These are phyloP conservation scores for Eurystomus gularis DNA, from an alignment of 2,113 vertebrate genomes.

Conservation along the genomic window DNA sequence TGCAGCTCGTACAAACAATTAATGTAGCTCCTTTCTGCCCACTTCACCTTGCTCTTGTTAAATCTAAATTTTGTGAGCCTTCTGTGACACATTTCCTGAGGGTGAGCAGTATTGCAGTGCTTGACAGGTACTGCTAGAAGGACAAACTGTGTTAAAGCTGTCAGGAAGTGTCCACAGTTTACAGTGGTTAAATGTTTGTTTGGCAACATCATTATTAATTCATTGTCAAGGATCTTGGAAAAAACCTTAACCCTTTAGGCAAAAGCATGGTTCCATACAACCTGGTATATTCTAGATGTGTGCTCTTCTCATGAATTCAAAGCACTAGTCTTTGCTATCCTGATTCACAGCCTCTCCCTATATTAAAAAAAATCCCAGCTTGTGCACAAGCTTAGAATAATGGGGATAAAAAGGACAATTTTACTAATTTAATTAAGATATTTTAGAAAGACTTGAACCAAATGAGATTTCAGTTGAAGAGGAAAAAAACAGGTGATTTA, in stretches of 20 bases:
- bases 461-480: neutral
- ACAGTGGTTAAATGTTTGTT: neutral
- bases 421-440: neutral
- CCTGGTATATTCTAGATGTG: neutral
- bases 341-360: accelerated
- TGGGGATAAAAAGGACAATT: neutral
- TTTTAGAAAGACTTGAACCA: neutral
- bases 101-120: accelerated
- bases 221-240: neutral
- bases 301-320: neutral
- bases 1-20: neutral
- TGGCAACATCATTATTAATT: neutral
- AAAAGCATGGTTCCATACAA: neutral
- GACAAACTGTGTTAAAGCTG: neutral
- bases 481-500: neutral
- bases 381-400: neutral
- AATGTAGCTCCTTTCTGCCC: neutral
- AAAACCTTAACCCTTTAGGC: neutral
- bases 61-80: neutral
- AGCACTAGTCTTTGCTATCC: neutral
- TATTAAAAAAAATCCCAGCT: neutral
- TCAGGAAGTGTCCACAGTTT: neutral
- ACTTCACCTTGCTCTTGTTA: neutral
- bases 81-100: neutral
- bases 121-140: neutral